Conservation (phyloP, 2,113 vertebrate species). For the Grantiella picta region DNA sequence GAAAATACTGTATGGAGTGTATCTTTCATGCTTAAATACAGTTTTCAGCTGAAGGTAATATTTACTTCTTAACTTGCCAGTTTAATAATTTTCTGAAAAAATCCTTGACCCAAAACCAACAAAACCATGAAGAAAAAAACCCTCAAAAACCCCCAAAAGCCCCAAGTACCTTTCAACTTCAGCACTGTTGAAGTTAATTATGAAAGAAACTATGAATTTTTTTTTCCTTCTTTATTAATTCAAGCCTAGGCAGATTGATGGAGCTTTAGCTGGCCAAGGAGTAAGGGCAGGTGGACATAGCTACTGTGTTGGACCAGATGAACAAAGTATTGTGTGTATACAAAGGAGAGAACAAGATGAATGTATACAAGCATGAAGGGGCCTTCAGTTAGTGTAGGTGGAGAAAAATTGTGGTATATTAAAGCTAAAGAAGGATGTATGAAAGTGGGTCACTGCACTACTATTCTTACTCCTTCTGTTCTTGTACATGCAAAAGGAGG, state of each 20-base stretch:
- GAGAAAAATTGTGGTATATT: neutral
- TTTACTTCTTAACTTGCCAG: neutral
- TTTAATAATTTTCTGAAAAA: neutral
- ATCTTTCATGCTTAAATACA: neutral
- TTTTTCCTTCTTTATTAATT: neutral
- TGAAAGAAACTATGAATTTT: neutral
- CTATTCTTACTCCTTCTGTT: conserved; percentile 60
- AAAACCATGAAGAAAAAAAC: neutral
- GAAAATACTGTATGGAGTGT: neutral
- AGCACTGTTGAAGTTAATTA: neutral
- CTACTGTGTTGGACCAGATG: neutral
- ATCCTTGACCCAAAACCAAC: neutral
- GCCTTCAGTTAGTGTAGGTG: neutral
- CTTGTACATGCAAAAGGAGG: neutral
- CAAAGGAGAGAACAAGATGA: too few species aligned
- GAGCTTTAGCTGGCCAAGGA: neutral
- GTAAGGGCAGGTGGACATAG: neutral
- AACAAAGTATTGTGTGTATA: neutral
- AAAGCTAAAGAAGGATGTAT: neutral
- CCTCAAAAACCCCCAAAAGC: neutral
- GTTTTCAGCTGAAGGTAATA: neutral
- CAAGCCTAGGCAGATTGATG: neutral
- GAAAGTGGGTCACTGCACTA: conserved; percentile 53
- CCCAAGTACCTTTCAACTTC: neutral
- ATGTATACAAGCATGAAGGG: neutral